Percentiles rank a stretch among this genome's conserved stretches.
Conservation (phyloP, 2,797 vertebrate genomes). For the Bothrops alternatus region DNA sequence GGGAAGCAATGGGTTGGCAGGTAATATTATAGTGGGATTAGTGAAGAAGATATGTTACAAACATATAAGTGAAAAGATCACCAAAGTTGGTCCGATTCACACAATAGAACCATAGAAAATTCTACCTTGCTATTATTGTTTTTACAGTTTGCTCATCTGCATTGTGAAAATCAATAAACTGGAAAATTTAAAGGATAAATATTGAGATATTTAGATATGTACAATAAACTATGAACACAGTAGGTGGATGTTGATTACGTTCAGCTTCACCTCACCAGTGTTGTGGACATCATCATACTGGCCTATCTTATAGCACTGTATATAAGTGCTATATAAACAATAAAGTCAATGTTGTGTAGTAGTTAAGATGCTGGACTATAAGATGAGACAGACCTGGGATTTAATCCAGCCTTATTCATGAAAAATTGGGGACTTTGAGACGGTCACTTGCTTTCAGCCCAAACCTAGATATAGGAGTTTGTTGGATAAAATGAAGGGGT, state of each 20-base stretch:
- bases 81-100: constrained; percentile 36
- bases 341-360: background rate
- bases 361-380: background rate
- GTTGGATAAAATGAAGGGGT: background rate
- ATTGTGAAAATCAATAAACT: background rate
- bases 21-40: constrained; percentile 58
- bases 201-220: background rate
- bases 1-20: constrained; percentile 15
- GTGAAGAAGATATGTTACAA: constrained; percentile 33
- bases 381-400: background rate
- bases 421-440: background rate
- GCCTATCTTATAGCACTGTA: background rate
- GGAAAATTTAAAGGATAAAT: background rate
- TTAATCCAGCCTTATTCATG: background rate
- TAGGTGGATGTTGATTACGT: background rate
- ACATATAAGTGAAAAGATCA: constrained; percentile 55
- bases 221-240: background rate
- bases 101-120: constrained; percentile 55
- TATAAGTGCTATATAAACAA: background rate
- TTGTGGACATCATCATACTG: background rate
- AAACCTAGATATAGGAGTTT: background rate
- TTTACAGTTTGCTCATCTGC: constrained; percentile 16
- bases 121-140: constrained; percentile 49
- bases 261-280: background rate
- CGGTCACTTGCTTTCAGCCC: background rate